phyloP scores from a whole-genome alignment of 2,888 invertebrate species.

The Cheilosia impressa region DNA sequence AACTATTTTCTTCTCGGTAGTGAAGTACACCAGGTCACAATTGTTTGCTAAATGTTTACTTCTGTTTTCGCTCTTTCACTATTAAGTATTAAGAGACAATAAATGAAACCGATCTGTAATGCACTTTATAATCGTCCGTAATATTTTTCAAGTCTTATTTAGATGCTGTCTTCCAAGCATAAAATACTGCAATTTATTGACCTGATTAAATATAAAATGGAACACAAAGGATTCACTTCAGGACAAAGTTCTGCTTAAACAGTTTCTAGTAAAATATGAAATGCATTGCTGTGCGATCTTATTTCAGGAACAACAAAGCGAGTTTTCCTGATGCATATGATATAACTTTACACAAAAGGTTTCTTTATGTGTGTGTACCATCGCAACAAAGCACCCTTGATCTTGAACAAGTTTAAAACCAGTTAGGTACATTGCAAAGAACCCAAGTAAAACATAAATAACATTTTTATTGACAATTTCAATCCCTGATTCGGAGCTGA shows the following conservation, averaged over 20 bases:
- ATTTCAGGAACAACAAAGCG: neutral
- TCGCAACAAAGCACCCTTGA: conserved; percentile 27
- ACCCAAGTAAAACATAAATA: conserved; percentile 7
- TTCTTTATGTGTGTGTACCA: neutral
- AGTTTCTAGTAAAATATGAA: neutral
- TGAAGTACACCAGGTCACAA: too few species aligned
- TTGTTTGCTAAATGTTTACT: too few species aligned
- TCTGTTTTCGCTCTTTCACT: too few species aligned
- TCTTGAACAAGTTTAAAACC: conserved; percentile 33
- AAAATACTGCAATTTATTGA: too few species aligned
- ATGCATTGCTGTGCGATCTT: neutral
- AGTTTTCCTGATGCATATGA: neutral
- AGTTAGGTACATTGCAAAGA: conserved; percentile 11
- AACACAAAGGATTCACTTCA: too few species aligned
- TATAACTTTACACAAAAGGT: neutral
- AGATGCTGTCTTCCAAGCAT: too few species aligned
- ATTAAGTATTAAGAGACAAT: too few species aligned
- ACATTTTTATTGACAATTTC: conserved; percentile 4
- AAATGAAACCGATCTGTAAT: too few species aligned
- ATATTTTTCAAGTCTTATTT: too few species aligned
- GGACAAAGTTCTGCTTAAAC: neutral
- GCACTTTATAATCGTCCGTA: too few species aligned
- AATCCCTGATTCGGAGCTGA: neutral
- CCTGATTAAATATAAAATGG: neutral
- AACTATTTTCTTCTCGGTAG: too few species aligned